A percentile compares a stretch with the other conserved stretches of the same genome.
Evolutionary conservation across 2,113 vertebrate genomes (phyloP).

Genomic region (Pterocles gutturalis): DNA sequence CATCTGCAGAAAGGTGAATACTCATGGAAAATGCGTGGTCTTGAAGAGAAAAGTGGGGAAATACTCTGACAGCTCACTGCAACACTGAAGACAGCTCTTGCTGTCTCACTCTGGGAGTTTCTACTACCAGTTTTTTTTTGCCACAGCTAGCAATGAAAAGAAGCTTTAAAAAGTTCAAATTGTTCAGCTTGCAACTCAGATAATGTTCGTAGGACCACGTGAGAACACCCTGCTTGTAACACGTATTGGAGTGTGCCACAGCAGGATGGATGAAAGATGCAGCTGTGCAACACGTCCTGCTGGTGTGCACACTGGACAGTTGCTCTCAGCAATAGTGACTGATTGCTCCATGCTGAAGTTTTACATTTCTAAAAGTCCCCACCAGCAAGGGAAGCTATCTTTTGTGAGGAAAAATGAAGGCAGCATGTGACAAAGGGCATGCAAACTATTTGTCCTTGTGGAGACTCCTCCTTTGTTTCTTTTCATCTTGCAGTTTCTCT

Average conservation of each 20-base stretch:
- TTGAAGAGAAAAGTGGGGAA: neutral
- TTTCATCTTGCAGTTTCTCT: slow-evolving; percentile 2
- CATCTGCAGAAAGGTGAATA: neutral
- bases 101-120: neutral
- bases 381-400: neutral
- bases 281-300: neutral
- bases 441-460: neutral
- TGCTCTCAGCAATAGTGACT: neutral
- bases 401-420: neutral
- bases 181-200: neutral
- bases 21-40: rapidly evolving
- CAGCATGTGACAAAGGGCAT: neutral
- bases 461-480: neutral
- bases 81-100: neutral
- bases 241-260: rapidly evolving
- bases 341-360: neutral
- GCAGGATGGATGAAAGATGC: neutral
- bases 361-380: neutral
- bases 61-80: neutral
- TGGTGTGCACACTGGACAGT: rapidly evolving
- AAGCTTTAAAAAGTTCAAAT: neutral
- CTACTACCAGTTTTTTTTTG: neutral
- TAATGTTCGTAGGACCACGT: rapidly evolving
- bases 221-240: neutral
- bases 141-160: neutral